Evolutionary conservation across 2,797 vertebrate species (phyloP), one percentile per base, ranked within the genome.

Genomic region (Ctenochaetus hawaiiensis): DNA sequence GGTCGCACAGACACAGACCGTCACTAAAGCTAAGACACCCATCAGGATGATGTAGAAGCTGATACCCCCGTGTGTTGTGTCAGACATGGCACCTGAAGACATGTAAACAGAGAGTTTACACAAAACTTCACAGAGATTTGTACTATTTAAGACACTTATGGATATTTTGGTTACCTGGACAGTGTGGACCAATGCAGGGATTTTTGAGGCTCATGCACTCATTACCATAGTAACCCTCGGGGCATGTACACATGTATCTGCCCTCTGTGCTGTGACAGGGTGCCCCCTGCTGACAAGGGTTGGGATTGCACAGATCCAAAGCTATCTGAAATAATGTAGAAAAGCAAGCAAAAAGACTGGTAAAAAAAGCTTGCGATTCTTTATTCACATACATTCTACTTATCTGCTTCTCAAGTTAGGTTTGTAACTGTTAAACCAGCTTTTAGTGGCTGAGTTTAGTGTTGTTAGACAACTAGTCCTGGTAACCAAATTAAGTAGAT

Each of bases 281-380:
- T 23, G 79, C 73, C 26, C 94, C 95, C 68, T 94, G 92, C 26
- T 94, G 95, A 87, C 96, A 96, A 1, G 95, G 96, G 82, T 94
- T 96, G 37, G 94, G 92, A 82, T 92, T 88, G 85, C 96, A 96
- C 12, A 72, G 72, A 87, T 96, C 94, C 79, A 91, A 37, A 2
- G 16, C 43, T 0, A 82, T 61, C 96, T 96, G 84, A 54, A 88
- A 80, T 61, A 51, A 48, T 10, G 39, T 17, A 56, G 44, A 64
- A 3, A 43, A 16, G 22, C 37, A 53, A 30, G 1, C 1, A 22
- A 44, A 18, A 34, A 26, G 8, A 44, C 0, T 17, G 10, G 17
- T 16, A 44, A 23, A 12, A 64, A 16, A 26, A 41, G 2, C 43
- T 44, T n/a, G 26, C 0, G 5, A 34, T 64, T 48, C 13, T 22